Evolutionary conservation across 1,140 invertebrate genomes (phyloP), one percentile per base, ranked within the genome.

Genomic region (Sinonovacula constricta): DNA sequence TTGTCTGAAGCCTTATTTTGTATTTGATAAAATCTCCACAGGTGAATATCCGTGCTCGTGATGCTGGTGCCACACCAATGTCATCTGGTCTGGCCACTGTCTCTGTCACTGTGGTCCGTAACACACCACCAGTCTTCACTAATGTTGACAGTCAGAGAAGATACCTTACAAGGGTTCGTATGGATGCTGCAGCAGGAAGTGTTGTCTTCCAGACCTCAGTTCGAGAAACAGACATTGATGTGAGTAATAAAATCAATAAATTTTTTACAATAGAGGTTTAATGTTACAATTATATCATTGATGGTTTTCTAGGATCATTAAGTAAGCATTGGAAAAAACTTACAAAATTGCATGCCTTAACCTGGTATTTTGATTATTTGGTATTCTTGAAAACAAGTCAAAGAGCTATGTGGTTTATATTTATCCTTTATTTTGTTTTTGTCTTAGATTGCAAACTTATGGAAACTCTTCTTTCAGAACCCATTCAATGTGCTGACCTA

Each of bases 81-180:
- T 22, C n/a, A 1, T 34, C 63, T 18, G 22, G 49, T 0, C 12
- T 34, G 10, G 72, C 72, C 22, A 28, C 30, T 45, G 53, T 76
- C 28, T 30, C 12, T 0, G 54, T 76, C 3, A 76, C 62, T 31
- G 72, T 76, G 2, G 33, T 57, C 7, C 62, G 72, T 1, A 76
- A 76, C 31, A 76, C 72, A 31, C 12, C 62, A 39, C 72, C 72
- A 67, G 15, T 26, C n/a, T 76, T 76, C 56, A 31, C 26, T 7
- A 36, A 59, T 39, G 24, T 34, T 1, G 54, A 24, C 28, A 15
- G 1, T 18, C 53, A 34, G 18, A 39, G 39, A 7, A 15, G 2
- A 3, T 65, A 76, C 31, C 24, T 34, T 14, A 30, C 26, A n/a
- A 33, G 53, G 14, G 45, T 76, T 10, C 14, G 30, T n/a, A 76